A percentile compares a stretch with the other conserved stretches of the same genome.
Conservation (phyloP, 2,113 vertebrate species). For the Myocastor coypus region DNA sequence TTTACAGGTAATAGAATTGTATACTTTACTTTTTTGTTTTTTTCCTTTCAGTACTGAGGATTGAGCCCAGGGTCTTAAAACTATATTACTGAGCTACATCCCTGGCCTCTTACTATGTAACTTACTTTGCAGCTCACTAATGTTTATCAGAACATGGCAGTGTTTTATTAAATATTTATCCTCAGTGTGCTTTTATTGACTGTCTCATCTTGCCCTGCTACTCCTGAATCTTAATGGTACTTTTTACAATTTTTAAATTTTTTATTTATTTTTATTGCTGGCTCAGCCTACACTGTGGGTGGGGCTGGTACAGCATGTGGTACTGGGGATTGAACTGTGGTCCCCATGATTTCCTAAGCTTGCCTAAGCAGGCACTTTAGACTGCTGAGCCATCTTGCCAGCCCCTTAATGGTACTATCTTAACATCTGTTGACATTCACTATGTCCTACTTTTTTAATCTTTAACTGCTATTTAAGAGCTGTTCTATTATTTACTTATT, state of each 20-base stretch:
- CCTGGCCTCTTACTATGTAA: background rate
- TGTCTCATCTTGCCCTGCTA: background rate
- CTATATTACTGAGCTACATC: background rate
- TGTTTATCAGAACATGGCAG: background rate
- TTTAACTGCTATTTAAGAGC: too few species aligned
- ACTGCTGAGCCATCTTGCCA: too few species aligned
- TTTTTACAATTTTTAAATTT: slow-evolving; percentile 27
- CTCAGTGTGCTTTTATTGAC: slow-evolving; percentile 16
- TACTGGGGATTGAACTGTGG: too few species aligned
- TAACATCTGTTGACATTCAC: too few species aligned
- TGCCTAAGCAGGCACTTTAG: too few species aligned
- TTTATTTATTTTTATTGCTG: too few species aligned
- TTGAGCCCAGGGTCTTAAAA: background rate
- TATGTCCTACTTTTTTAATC: too few species aligned
- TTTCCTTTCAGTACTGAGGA: background rate
- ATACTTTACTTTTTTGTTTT: background rate
- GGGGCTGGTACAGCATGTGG: too few species aligned
- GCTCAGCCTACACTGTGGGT: too few species aligned
- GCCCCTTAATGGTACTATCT: too few species aligned
- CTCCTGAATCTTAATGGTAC: slow-evolving; percentile 18
- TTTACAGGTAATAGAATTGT: slow-evolving; percentile 34
- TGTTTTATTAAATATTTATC: slow-evolving; percentile 34
- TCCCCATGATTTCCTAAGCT: too few species aligned
- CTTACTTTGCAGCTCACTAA: slow-evolving; percentile 36
- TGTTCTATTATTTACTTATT: slow-evolving; percentile 24